These are phyloP conservation scores for Meloidogyne floridensis DNA, from an alignment of 1,140 invertebrate species.

Conservation along the genomic window DNA sequence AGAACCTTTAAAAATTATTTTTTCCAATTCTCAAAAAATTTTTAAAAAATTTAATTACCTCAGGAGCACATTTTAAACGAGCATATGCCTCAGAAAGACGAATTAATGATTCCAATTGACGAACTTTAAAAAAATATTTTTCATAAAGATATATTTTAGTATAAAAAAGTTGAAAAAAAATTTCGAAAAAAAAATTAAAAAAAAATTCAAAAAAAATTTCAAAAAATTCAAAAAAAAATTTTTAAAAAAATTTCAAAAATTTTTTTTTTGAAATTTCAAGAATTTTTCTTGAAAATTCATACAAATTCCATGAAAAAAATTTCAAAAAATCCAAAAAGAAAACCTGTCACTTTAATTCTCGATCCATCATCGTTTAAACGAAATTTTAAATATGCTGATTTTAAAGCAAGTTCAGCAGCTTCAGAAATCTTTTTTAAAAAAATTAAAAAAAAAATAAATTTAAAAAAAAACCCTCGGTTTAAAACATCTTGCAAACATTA, in stretches of 20 bases:
- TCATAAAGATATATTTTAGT: too few relatives aligned
- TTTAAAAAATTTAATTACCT: slow-evolving; percentile 34
- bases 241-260: too few relatives aligned
- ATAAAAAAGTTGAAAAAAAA: too few relatives aligned
- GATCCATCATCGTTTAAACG: slow-evolving; percentile 76
- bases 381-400: slow-evolving; percentile 84
- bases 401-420: slow-evolving; percentile 81
- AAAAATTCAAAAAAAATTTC: too few relatives aligned
- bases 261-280: too few relatives aligned
- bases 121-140: slow-evolving; percentile 70
- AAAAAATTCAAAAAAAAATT: too few relatives aligned
- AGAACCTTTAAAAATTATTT: slow-evolving; percentile 33
- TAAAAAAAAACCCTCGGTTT: slow-evolving; percentile 80
- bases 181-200: too few relatives aligned
- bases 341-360: slow-evolving; percentile 68
- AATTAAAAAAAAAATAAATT: slow-evolving; percentile 10
- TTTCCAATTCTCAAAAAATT: neutral
- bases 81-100: slow-evolving; percentile 93
- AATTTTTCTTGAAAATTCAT: too few relatives aligned
- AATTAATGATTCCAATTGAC: slow-evolving; percentile 96
- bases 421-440: slow-evolving; percentile 68
- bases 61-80: slow-evolving; percentile 83
- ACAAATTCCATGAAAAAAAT: too few relatives aligned
- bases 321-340: neutral
- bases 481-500: slow-evolving; percentile 92